Percentiles rank a stretch among this genome's conserved stretches.
Evolutionary conservation across 2,888 invertebrate genomes (phyloP).

Genomic region (Agrotis segetum): DNA sequence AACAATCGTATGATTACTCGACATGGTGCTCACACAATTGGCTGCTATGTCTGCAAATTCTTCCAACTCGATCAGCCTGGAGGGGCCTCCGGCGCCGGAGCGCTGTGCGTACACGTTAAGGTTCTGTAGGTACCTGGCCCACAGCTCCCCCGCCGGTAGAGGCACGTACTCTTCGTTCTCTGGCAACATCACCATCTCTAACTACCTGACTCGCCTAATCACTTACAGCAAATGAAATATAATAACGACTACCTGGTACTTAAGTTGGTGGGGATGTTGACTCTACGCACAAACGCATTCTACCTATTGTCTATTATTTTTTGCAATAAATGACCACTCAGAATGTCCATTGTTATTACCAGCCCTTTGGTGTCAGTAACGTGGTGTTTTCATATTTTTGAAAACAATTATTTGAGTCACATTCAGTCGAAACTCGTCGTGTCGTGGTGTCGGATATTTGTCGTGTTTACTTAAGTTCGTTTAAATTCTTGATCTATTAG

Average conservation of each 20-base stretch:
- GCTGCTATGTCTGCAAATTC: constrained; percentile 58
- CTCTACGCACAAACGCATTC: constrained; percentile 31
- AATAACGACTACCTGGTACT: constrained; percentile 42
- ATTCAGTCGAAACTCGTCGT: constrained; percentile 14
- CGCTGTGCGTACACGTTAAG: constrained; percentile 18
- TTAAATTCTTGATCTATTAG: constrained; percentile 18
- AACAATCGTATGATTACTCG: constrained; percentile 25
- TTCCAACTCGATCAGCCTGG: constrained; percentile 62
- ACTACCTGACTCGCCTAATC: constrained; percentile 37
- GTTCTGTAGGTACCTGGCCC: constrained; percentile 16
- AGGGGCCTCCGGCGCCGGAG: constrained; percentile 2
- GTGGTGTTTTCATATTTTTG: constrained; percentile 54
- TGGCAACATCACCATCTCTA: constrained; percentile 61
- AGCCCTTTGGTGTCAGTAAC: constrained; percentile 31
- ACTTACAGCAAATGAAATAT: constrained; percentile 46
- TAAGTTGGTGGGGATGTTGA: constrained; percentile 19
- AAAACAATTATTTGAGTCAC: constrained; percentile 38
- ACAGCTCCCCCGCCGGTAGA: constrained; percentile 27
- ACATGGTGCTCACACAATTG: constrained; percentile 39
- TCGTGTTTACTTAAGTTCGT: constrained; percentile 21
- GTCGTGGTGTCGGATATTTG: constrained; percentile 22
- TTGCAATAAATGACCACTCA: constrained; percentile 46
- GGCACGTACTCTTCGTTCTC: constrained; percentile 37
- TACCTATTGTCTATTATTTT: constrained; percentile 61
- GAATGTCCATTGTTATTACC: constrained; percentile 54